These are phyloP conservation scores for Caenorhabditis imperialis DNA, from an alignment of 2,888 invertebrate species.

Conservation along the genomic window DNA sequence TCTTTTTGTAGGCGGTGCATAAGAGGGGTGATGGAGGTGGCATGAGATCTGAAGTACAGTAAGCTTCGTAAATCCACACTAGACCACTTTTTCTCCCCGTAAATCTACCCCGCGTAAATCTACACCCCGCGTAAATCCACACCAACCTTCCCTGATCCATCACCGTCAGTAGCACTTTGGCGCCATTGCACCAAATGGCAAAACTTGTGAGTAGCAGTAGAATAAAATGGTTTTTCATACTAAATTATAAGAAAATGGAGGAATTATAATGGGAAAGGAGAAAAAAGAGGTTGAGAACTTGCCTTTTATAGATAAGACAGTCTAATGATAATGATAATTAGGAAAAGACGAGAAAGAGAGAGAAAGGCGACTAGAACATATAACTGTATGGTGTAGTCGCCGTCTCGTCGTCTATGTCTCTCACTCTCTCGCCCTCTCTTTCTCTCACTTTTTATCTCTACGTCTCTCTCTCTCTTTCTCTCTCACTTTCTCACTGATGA, in stretches of 20 bases:
- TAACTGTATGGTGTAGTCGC: slow-evolving; percentile 45
- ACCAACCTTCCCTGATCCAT: slow-evolving; percentile 54
- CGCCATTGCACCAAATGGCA: neutral
- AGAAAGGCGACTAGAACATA: slow-evolving; percentile 23
- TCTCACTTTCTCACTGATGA: no score
- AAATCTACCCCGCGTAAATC: no score
- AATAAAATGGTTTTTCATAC: neutral
- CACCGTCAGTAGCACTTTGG: slow-evolving; percentile 40
- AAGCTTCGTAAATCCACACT: no score
- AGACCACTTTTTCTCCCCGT: no score
- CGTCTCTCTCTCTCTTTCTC: no score
- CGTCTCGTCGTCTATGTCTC: no score
- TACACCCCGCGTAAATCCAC: no score
- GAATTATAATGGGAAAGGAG: no score
- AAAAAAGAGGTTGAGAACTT: neutral
- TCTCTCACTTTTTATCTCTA: no score
- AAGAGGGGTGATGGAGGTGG: slow-evolving; percentile 48
- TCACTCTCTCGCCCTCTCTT: no score
- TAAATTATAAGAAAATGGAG: neutral
- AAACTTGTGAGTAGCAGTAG: neutral
- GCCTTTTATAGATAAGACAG: slow-evolving; percentile 3
- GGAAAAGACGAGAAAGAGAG: neutral
- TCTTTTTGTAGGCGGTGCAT: slow-evolving; percentile 42
- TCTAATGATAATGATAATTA: neutral
- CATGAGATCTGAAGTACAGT: slow-evolving; percentile 44